These are phyloP conservation scores for Apeira syringaria DNA, from an alignment of 2,888 invertebrate species.

Conservation along the genomic window DNA sequence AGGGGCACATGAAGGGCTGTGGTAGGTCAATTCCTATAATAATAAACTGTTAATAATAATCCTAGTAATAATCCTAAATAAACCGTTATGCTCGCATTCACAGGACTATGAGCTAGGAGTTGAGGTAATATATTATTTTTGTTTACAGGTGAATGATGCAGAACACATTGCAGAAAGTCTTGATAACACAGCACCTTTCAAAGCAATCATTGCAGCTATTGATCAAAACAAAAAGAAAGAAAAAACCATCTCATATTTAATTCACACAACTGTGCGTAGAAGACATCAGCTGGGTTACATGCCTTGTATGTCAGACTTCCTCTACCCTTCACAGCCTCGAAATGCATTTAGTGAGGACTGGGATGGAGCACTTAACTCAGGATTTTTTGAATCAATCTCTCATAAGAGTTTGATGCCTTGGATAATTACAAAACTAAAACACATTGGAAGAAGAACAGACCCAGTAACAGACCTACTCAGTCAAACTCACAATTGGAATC, in stretches of 20 bases:
- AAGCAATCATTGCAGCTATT: conserved; percentile 51
- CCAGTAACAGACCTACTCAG: conserved; percentile 56
- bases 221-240: conserved; percentile 38
- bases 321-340: conserved; percentile 35
- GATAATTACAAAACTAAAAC: conserved; percentile 50
- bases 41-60: too few relatives aligned
- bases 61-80: too few relatives aligned
- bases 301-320: conserved; percentile 41
- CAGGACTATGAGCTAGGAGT: too few relatives aligned
- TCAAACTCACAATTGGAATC: conserved; percentile 57
- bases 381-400: conserved; percentile 62
- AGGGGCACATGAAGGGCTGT: too few relatives aligned
- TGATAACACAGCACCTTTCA: conserved; percentile 53
- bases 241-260: conserved; percentile 44
- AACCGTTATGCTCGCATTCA: too few relatives aligned
- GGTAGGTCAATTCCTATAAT: too few relatives aligned
- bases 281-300: background rate
- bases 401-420: conserved; percentile 62
- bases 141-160: conserved; percentile 5
- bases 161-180: conserved; percentile 40
- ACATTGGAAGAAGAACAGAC: conserved; percentile 56
- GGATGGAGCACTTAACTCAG: conserved; percentile 59
- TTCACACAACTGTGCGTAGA: conserved; percentile 1
- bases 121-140: too few relatives aligned
- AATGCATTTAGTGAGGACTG: conserved; percentile 59